Evolutionary conservation across 2,888 invertebrate genomes (phyloP).

Genomic region (Drosophila pseudotakahashii): DNA sequence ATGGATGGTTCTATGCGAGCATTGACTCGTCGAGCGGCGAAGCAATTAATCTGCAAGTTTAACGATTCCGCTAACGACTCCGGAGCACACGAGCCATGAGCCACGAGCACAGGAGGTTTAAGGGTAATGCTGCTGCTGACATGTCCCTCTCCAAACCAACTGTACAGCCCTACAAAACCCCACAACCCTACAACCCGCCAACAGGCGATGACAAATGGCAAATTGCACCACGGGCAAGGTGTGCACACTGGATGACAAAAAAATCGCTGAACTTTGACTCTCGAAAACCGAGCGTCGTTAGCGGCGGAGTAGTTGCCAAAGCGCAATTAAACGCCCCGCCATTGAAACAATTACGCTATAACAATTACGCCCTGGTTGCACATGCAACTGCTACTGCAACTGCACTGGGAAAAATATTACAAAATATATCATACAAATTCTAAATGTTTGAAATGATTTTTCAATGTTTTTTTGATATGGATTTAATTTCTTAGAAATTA

Average conservation of each 20-base stretch:
- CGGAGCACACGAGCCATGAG: conserved; percentile 6
- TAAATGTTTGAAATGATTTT: no score
- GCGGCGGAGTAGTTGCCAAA: conserved; percentile 48
- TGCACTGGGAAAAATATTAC: conserved; percentile 9
- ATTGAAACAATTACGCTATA: conserved; percentile 76
- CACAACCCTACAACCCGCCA: background rate
- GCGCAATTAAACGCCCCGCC: conserved; percentile 72
- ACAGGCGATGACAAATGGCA: conserved; percentile 67
- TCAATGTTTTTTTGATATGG: no score
- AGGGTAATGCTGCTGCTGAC: conserved; percentile 38
- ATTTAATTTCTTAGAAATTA: no score
- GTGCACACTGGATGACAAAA: conserved; percentile 55
- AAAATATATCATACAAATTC: no score
- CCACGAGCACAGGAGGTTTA: background rate
- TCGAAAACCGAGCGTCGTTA: conserved; percentile 25
- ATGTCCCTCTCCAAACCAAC: conserved; percentile 2
- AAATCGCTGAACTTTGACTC: conserved; percentile 69
- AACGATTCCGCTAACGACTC: conserved; percentile 38
- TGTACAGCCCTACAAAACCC: background rate
- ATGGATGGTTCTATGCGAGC: conserved; percentile 27
- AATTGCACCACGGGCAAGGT: conserved; percentile 58
- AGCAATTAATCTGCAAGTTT: conserved; percentile 34
- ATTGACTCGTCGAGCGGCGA: conserved; percentile 17
- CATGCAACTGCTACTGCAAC: conserved; percentile 55
- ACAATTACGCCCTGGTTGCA: conserved; percentile 70